Percentiles rank a stretch among this genome's conserved stretches.
These are phyloP conservation scores for Bergia puertoricense DNA, from an alignment of 92 coral and sea anemone genomes.

Conservation along the genomic window DNA sequence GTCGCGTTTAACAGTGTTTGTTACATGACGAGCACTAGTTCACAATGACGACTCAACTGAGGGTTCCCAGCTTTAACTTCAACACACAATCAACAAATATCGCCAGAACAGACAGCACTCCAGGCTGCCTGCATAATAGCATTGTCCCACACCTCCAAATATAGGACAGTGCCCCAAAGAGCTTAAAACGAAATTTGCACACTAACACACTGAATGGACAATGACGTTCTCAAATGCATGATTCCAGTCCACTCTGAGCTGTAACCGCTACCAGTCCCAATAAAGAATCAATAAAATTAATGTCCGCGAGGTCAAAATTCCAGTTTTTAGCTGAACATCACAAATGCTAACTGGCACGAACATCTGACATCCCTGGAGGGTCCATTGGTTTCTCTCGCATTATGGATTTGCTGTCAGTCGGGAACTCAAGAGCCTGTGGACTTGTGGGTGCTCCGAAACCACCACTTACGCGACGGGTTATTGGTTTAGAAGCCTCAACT, in stretches of 20 bases:
- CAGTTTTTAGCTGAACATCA: not conserved
- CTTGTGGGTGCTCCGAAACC: constrained; percentile 23
- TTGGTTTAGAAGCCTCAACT: not conserved
- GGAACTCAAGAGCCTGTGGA: constrained; percentile 7
- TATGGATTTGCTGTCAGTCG: not conserved
- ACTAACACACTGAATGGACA: not conserved
- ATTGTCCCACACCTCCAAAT: not conserved
- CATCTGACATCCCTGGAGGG: constrained; percentile 18
- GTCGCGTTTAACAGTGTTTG: not conserved
- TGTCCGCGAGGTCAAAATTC: not conserved
- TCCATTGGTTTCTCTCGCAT: not conserved
- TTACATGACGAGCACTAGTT: not conserved
- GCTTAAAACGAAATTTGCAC: too few species aligned
- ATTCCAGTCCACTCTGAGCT: too few species aligned
- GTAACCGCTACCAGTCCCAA: not conserved
- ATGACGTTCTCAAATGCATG: not conserved
- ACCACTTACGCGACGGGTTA: constrained; percentile 17
- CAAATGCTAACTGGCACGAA: constrained; percentile 14
- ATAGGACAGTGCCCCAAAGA: not conserved
- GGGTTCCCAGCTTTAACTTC: too few species aligned
- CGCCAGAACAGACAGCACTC: not conserved
- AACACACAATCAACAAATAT: not conserved
- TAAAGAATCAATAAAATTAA: not conserved
- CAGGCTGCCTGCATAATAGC: not conserved
- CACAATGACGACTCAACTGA: not conserved